phyloP scores from a whole-genome alignment of 2,888 invertebrate species.

The Drosophila cognata region DNA sequence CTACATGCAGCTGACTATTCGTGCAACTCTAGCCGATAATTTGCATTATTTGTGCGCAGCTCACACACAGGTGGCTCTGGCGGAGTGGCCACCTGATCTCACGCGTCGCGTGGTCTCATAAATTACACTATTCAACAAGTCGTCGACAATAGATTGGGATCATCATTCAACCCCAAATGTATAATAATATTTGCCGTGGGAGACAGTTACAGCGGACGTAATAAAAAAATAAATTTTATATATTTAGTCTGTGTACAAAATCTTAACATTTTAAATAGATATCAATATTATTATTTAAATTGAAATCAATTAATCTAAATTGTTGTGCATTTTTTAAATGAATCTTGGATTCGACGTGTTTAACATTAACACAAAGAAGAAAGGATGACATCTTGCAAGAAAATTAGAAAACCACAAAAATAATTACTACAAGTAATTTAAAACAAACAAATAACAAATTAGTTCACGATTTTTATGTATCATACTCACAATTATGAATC shows the following conservation, averaged over 20 bases:
- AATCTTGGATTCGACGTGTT: neutral
- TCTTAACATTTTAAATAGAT: neutral
- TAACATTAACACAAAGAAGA: neutral
- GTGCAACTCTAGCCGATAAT: conserved; percentile 75
- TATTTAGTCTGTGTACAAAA: neutral
- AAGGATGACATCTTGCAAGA: neutral
- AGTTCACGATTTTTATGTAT: neutral
- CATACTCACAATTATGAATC: too few species aligned
- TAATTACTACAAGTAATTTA: neutral
- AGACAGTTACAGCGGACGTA: neutral
- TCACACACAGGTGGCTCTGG: conserved; percentile 73
- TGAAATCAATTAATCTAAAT: neutral
- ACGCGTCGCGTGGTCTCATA: conserved; percentile 64
- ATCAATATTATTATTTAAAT: neutral
- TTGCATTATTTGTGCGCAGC: conserved; percentile 69
- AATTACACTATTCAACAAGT: conserved; percentile 59
- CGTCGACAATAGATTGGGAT: neutral
- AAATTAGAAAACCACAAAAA: neutral
- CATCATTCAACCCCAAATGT: neutral
- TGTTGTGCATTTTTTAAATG: neutral
- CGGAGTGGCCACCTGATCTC: conserved; percentile 58
- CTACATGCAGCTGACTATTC: conserved; percentile 69
- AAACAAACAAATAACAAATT: neutral
- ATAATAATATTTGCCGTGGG: neutral
- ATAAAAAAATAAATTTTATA: neutral